These are phyloP conservation scores for Pantherophis vulpinus DNA, from an alignment of 2,797 vertebrate species.

Conservation along the genomic window DNA sequence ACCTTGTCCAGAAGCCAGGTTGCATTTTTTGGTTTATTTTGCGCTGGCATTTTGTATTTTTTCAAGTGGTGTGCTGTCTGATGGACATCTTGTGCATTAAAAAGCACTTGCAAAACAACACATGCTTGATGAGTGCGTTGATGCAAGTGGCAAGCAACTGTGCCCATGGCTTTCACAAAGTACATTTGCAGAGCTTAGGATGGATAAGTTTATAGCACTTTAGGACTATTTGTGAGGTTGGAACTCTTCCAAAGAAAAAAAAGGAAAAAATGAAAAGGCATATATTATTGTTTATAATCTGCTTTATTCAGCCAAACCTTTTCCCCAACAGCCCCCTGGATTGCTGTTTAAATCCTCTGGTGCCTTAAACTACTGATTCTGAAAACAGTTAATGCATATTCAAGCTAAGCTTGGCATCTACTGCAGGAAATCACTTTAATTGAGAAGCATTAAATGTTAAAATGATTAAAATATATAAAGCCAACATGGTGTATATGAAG, in stretches of 20 bases:
- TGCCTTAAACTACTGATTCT: slow-evolving; percentile 84
- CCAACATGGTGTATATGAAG: slow-evolving; percentile 58
- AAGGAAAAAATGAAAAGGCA: slow-evolving; percentile 63
- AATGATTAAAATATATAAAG: slow-evolving; percentile 77
- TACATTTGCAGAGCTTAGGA: slow-evolving; percentile 61
- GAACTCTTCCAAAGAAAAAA: slow-evolving; percentile 71
- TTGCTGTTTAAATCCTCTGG: slow-evolving; percentile 83
- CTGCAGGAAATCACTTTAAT: slow-evolving; percentile 83
- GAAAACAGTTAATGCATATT: slow-evolving; percentile 81
- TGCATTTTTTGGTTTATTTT: slow-evolving; percentile 42
- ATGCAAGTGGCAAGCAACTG: slow-evolving; percentile 1
- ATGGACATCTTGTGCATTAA: slow-evolving; percentile 57
- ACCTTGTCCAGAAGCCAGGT: slow-evolving; percentile 3
- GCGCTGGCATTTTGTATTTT: slow-evolving; percentile 47
- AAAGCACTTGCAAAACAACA: slow-evolving; percentile 34
- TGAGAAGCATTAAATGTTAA: slow-evolving; percentile 85
- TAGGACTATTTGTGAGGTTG: slow-evolving; percentile 76
- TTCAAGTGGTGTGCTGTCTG: slow-evolving; percentile 48
- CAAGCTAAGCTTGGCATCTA: slow-evolving; percentile 77
- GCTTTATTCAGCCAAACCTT: slow-evolving; percentile 82
- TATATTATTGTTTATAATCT: slow-evolving; percentile 87
- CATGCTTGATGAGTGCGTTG: background rate
- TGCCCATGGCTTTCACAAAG: slow-evolving; percentile 49
- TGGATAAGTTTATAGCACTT: slow-evolving; percentile 77
- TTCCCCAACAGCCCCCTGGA: slow-evolving; percentile 77